Conservation (phyloP, 2,113 vertebrate species). For the Pitta sordida region DNA sequence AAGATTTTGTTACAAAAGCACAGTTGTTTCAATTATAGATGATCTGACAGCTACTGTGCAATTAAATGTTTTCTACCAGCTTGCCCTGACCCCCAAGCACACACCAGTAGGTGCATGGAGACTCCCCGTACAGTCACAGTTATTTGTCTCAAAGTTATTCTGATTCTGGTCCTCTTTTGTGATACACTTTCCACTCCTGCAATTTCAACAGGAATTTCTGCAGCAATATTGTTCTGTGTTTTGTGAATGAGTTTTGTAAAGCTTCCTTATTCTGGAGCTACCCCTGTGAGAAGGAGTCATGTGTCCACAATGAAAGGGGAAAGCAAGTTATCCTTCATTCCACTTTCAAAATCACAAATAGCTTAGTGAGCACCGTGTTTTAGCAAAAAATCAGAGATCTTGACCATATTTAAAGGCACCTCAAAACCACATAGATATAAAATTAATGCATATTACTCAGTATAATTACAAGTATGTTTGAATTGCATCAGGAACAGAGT, state of each 20-base stretch:
- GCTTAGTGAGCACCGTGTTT: background rate
- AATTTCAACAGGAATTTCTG: background rate
- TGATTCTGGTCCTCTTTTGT: background rate
- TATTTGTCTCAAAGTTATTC: background rate
- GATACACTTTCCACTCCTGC: background rate
- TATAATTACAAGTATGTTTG: background rate
- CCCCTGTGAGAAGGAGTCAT: background rate
- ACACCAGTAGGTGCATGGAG: background rate
- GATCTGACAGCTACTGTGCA: background rate
- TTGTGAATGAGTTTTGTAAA: background rate
- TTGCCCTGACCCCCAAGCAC: background rate
- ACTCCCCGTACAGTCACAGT: background rate
- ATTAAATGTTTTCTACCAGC: background rate
- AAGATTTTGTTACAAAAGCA: conserved; percentile 11
- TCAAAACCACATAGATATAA: background rate
- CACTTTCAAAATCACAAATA: background rate
- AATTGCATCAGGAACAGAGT: background rate
- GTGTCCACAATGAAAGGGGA: background rate
- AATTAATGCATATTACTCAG: background rate
- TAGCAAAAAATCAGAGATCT: background rate
- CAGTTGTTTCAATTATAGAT: background rate
- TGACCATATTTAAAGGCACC: background rate
- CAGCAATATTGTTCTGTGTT: background rate
- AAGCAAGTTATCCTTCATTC: too few relatives aligned
- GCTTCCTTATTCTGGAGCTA: background rate